These are phyloP conservation scores for Drosophila ohnishii DNA, from an alignment of 1,140 invertebrate species.

Conservation along the genomic window DNA sequence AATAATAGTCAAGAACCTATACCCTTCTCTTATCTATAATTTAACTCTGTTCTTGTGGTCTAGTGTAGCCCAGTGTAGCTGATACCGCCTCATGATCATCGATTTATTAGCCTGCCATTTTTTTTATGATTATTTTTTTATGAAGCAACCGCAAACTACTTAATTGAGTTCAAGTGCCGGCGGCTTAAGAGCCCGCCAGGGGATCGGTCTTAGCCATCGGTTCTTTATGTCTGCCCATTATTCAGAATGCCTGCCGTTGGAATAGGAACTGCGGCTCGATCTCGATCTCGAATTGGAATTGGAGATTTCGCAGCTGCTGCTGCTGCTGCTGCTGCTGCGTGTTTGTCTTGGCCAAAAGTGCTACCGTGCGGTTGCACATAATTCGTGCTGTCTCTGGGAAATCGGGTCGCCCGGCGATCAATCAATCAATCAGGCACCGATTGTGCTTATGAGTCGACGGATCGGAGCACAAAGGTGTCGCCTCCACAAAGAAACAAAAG, in stretches of 20 bases:
- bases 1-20: no score
- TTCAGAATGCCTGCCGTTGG: constrained; percentile 17
- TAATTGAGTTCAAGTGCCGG: constrained; percentile 34
- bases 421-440: constrained; percentile 42
- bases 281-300: constrained; percentile 6
- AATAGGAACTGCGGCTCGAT: neutral
- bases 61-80: constrained; percentile 16
- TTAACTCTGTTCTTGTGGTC: neutral
- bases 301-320: neutral
- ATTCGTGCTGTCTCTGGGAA: constrained; percentile 54
- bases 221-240: constrained; percentile 42
- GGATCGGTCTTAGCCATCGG: constrained; percentile 11
- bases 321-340: constrained; percentile 27
- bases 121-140: constrained; percentile 4
- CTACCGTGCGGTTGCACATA: constrained; percentile 53
- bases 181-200: constrained; percentile 8
- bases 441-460: constrained; percentile 36
- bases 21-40: neutral
- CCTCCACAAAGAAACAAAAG: neutral
- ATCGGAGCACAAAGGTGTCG: constrained; percentile 11
- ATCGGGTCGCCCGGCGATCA: constrained; percentile 59
- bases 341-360: constrained; percentile 25
- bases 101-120: constrained; percentile 60
- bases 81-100: constrained; percentile 38
- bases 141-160: constrained; percentile 45